phyloP scores from a whole-genome alignment of 2,797 vertebrate species.

The Pangasius mekongensis region DNA sequence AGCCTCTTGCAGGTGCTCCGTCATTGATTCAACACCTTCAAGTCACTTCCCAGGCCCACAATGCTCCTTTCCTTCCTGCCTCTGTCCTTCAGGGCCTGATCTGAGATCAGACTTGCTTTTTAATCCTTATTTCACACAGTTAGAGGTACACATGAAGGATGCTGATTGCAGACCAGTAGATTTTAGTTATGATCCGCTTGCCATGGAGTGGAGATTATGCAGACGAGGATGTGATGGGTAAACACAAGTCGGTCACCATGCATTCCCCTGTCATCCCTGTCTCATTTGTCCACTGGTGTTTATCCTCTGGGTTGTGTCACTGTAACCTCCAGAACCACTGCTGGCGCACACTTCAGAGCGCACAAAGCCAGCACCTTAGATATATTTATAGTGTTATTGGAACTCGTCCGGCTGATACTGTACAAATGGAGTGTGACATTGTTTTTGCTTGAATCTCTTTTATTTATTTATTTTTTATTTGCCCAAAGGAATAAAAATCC shows the following conservation, averaged over 20 bases:
- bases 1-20: slow-evolving; percentile 16
- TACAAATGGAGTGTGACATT: background rate
- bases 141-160: background rate
- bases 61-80: slow-evolving; percentile 42
- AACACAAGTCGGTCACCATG: slow-evolving; percentile 46
- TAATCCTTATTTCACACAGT: background rate
- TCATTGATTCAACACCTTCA: slow-evolving; percentile 32
- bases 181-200: background rate
- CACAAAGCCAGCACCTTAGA: background rate
- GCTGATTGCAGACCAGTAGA: slow-evolving; percentile 12
- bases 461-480: background rate
- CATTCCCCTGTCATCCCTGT: slow-evolving; percentile 34
- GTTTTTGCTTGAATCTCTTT: background rate
- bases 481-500: background rate
- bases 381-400: slow-evolving; percentile 21
- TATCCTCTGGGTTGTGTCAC: slow-evolving; percentile 50
- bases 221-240: slow-evolving; percentile 51
- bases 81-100: slow-evolving; percentile 14
- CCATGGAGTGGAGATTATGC: slow-evolving; percentile 26
- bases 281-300: slow-evolving; percentile 44
- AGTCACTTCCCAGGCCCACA: slow-evolving; percentile 48
- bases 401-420: background rate
- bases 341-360: slow-evolving; percentile 37
- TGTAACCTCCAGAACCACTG: slow-evolving; percentile 5
- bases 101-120: slow-evolving; percentile 1